Evolutionary conservation across 2,888 invertebrate species (phyloP).

Genomic region (Tiphia femorata): DNA sequence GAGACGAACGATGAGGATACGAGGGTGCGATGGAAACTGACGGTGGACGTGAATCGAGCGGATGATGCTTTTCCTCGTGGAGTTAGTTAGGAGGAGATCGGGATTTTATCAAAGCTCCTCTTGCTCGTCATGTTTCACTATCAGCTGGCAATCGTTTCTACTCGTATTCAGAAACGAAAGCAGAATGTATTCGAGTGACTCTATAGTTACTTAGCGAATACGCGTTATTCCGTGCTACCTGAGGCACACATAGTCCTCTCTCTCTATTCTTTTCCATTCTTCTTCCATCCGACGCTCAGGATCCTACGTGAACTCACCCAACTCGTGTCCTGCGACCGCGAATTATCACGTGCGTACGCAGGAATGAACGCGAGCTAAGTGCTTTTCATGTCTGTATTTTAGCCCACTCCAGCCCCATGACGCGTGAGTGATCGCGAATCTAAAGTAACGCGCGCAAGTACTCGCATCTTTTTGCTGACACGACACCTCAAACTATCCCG

Average conservation of each 20-base stretch:
- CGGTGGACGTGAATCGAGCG: too few relatives aligned
- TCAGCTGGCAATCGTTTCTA: constrained; percentile 54
- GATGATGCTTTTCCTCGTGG: constrained; percentile 11
- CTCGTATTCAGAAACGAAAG: constrained; percentile 39
- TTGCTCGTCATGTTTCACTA: constrained; percentile 46
- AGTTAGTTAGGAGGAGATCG: neutral
- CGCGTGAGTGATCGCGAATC: too few relatives aligned
- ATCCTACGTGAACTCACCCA: too few relatives aligned
- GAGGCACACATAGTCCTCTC: constrained; percentile 28
- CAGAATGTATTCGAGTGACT: constrained; percentile 51
- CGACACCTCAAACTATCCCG: too few relatives aligned
- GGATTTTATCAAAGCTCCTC: constrained; percentile 49
- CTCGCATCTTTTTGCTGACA: too few relatives aligned
- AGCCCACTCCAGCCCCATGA: too few relatives aligned
- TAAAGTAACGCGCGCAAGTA: too few relatives aligned
- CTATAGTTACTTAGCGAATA: constrained; percentile 52
- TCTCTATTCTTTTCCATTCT: too few relatives aligned
- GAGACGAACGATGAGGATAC: constrained; percentile 2
- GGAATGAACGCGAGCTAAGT: constrained; percentile 20
- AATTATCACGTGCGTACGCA: constrained; percentile 11
- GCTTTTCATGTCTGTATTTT: too few relatives aligned
- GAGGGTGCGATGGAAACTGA: constrained; percentile 10
- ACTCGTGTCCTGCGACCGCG: neutral
- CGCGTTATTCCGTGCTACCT: constrained; percentile 23
- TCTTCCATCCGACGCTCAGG: too few relatives aligned